Evolutionary conservation across 1,140 invertebrate species (phyloP).

Genomic region (Bombyx mandarina): DNA sequence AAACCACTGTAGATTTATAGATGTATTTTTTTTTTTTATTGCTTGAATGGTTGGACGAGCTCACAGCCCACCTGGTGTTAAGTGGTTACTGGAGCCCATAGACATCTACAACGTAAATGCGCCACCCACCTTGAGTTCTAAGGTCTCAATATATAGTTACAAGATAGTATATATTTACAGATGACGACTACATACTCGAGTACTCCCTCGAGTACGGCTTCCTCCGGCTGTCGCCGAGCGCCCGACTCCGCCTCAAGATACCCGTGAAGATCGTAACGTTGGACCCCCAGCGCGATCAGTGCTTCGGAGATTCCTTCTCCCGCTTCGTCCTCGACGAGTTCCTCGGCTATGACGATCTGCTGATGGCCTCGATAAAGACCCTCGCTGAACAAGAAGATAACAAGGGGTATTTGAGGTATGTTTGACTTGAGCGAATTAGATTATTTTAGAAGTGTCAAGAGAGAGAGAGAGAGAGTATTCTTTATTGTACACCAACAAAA

Average conservation of each 20-base stretch:
- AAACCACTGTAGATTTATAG: background rate
- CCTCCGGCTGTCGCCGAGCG: slow-evolving; percentile 87
- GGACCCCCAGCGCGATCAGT: slow-evolving; percentile 89
- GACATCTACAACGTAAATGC: too few species aligned
- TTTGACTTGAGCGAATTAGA: too few species aligned
- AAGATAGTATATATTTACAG: slow-evolving; percentile 66
- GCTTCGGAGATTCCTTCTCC: slow-evolving; percentile 94
- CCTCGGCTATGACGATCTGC: slow-evolving; percentile 95
- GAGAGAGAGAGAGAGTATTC: too few species aligned
- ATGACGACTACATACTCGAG: slow-evolving; percentile 97
- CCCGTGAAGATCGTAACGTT: slow-evolving; percentile 93
- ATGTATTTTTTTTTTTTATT: background rate
- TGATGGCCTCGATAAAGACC: slow-evolving; percentile 96
- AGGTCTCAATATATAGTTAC: background rate
- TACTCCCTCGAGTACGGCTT: slow-evolving; percentile 98
- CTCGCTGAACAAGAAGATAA: slow-evolving; percentile 97
- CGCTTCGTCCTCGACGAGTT: slow-evolving; percentile 93
- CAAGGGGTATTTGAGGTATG: slow-evolving; percentile 90
- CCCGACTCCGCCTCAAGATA: slow-evolving; percentile 88
- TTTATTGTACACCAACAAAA: too few species aligned
- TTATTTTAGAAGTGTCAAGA: too few species aligned
- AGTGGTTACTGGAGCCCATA: too few species aligned
- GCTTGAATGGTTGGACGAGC: too few species aligned
- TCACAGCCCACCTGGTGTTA: too few species aligned
- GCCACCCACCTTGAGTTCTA: too few species aligned